Evolutionary conservation across 2,797 vertebrate species (phyloP), one percentile per base, ranked within the genome.

Genomic region (Alfaro cultratus): DNA sequence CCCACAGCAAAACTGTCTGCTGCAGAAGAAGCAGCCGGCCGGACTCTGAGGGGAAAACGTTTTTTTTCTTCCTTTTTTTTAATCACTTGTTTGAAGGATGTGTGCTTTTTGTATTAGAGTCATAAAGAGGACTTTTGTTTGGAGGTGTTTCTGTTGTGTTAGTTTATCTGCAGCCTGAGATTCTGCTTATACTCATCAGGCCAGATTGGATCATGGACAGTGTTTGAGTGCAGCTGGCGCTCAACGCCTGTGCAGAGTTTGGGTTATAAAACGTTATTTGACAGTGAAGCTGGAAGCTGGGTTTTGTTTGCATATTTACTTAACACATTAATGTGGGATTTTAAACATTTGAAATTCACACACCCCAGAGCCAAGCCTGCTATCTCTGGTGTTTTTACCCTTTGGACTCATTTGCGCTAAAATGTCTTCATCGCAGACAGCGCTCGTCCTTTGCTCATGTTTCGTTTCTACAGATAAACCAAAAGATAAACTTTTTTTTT

Each of bases 21-120:
- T 3, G 60, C 81, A 87, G 80, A 51, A 76, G 68, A 80, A 86
- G 86, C 83, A 81, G 86, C 80, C 84, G 84, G 75, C 81, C 64
- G 81, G 80, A 80, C 78, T 76, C 75, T 21, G 73, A 82, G 82
- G 74, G 75, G 11, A 79, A 86, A 72, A 90, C 39, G 47, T 5
- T 23, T 18, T 31, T 4, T 26, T 36, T 51, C 15, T 13, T 15
- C 16, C 0, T 47, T 47, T 6, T 7, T 29, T 41, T 73, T 73
- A 70, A 70, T 70, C 39, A 70, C 67, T 73, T 12, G 62, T 80
- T 73, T 68, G 15, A 81, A 64, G 57, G 60, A 60, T 77, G 80
- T 73, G 67, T 67, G 47, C 83, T 80, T 85, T 89, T 85, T 89
- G 79, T 72, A 70, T 70, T 70, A 70, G 23, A 70, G 39, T 23